Evolutionary conservation across 2,113 vertebrate species (phyloP).

Genomic region (Tonatia bakeri): DNA sequence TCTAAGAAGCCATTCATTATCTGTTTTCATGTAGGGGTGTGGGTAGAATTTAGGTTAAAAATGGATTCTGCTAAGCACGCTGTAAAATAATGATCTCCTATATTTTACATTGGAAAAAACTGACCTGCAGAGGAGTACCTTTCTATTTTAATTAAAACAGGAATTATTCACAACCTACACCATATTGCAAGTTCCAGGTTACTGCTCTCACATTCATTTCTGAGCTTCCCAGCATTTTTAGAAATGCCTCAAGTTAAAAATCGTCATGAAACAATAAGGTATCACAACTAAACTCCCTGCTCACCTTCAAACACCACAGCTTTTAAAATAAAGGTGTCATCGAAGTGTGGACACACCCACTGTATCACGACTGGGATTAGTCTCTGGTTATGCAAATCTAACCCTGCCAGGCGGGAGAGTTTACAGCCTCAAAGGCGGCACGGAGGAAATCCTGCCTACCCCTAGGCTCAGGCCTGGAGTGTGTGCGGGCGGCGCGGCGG

Average conservation of each 20-base stretch:
- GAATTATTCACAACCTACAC: background rate
- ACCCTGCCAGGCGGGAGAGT: background rate
- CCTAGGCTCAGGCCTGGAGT: background rate
- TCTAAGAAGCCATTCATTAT: background rate
- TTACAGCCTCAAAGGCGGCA: background rate
- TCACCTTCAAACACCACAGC: background rate
- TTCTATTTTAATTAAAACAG: background rate
- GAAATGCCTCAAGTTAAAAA: background rate
- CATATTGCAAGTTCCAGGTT: background rate
- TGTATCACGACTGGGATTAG: background rate
- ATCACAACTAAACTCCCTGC: background rate
- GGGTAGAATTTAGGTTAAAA: background rate
- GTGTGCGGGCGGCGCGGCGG: background rate
- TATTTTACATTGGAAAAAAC: background rate
- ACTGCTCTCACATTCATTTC: background rate
- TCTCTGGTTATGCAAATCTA: background rate
- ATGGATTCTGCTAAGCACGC: background rate
- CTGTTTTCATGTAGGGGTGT: background rate
- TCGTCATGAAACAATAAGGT: background rate
- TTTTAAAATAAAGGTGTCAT: background rate
- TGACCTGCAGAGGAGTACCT: background rate
- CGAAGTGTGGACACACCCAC: constrained; percentile 9
- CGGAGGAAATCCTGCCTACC: background rate
- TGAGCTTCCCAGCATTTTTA: background rate
- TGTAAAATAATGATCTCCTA: background rate